Conservation (phyloP, 2,888 invertebrate species). For the Tenthredo notha region DNA sequence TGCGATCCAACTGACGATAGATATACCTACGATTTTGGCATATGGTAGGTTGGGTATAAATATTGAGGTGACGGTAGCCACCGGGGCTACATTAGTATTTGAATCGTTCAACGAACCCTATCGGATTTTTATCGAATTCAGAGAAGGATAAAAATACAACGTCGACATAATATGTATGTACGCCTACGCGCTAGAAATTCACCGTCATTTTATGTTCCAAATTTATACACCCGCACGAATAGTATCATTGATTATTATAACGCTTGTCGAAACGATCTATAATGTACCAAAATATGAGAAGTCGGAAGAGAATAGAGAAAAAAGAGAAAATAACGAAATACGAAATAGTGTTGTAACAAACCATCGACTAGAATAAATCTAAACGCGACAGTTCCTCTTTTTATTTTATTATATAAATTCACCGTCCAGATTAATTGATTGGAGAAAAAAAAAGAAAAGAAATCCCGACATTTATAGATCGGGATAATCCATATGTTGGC, state of each 20-base stretch:
- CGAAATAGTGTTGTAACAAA: not conserved
- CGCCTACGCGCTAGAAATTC: not conserved
- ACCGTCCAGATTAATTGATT: not conserved
- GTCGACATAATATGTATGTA: not conserved
- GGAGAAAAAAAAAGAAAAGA: not conserved
- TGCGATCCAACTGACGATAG: not conserved
- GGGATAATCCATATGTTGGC: not conserved
- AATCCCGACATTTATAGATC: not conserved
- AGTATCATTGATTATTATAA: slow-evolving; percentile 12
- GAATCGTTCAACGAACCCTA: slow-evolving; percentile 42
- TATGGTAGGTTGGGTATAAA: slow-evolving; percentile 11
- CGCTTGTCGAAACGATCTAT: not conserved
- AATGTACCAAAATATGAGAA: not conserved
- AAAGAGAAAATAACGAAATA: not conserved
- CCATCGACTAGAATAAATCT: slow-evolving; percentile 29
- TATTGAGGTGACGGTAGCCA: not conserved
- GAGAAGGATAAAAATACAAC: slow-evolving; percentile 30
- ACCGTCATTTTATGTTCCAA: not conserved
- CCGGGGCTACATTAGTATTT: slow-evolving; percentile 2
- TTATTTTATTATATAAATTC: not conserved
- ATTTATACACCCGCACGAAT: not conserved
- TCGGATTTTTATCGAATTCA: slow-evolving; percentile 40
- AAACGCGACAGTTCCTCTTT: not conserved
- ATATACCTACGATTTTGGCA: slow-evolving; percentile 2
- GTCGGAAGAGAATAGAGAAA: not conserved